phyloP scores from a whole-genome alignment of 2,797 vertebrate genomes.

The Myotis pilosus region DNA sequence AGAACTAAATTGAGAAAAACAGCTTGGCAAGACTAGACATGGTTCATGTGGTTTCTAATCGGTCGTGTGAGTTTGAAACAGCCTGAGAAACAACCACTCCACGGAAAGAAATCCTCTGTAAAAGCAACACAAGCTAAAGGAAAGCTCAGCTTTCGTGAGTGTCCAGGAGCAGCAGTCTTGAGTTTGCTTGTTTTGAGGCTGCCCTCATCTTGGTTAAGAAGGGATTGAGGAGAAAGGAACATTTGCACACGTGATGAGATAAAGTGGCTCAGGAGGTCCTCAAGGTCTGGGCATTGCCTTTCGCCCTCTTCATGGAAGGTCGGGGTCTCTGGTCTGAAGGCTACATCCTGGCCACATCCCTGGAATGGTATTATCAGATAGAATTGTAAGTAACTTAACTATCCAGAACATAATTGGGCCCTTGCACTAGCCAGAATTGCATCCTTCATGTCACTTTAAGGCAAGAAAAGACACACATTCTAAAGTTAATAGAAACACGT shows the following conservation, averaged over 20 bases:
- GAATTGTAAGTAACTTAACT: neutral
- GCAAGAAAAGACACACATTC: neutral
- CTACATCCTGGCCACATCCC: no score
- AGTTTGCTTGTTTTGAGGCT: constrained; percentile 10
- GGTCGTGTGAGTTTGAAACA: neutral
- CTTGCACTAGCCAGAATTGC: neutral
- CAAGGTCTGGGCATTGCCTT: neutral
- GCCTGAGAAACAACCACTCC: neutral
- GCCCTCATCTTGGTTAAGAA: neutral
- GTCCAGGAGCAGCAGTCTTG: neutral
- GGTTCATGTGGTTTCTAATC: neutral
- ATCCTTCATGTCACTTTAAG: neutral
- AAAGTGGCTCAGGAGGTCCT: neutral
- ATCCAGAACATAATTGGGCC: neutral
- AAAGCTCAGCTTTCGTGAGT: neutral
- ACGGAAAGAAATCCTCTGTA: neutral
- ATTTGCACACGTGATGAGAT: neutral
- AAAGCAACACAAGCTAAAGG: neutral
- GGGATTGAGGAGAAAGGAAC: neutral
- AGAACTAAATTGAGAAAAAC: neutral
- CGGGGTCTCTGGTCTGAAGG: neutral
- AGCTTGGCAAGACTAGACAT: neutral
- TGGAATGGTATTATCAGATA: neutral
- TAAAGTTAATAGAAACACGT: constrained; percentile 31
- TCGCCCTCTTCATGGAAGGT: neutral